Evolutionary conservation across 1,140 invertebrate species (phyloP), one percentile per base, ranked within the genome.

Genomic region (Probaryconus sp.): DNA sequence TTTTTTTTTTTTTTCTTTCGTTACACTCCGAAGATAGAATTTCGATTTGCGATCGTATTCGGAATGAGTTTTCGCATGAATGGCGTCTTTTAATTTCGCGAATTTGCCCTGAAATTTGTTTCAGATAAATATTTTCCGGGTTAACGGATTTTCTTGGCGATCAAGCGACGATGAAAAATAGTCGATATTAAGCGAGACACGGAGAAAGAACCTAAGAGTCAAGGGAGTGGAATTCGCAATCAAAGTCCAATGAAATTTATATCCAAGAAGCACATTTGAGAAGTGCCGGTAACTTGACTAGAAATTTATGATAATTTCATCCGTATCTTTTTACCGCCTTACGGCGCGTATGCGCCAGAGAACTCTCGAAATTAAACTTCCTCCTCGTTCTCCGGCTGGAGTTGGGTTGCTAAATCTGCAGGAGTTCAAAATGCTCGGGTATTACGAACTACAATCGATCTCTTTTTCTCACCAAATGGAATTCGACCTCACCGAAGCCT

Each of bases 181-280:
- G 50, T 63, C 43, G 58, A 71, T 71, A 64, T 64, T 72, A 64
- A 30, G 9, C 26, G 45, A 35, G 68, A 64, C 68, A 51, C 24
- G 68, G 50, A 50, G 48, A 70, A 68, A 55, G 30, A 35, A 50
- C 28, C 18, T 28, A 2, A 37, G 42, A 53, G 45, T 33, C 37
- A 26, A 45, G 43, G 47, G 60, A 60, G 40, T 61, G 61, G 70
- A 67, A 76, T 74, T 73, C 53, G 73, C 76, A 79, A 81, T 78
- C 78, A 78, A 79, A 79, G 76, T 79, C 76, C 73, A 76, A 81
- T 79, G 76, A 81, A 81, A 81, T 81, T 81, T 79, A 81, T 81
- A 78, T 71, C 79, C 51, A 68, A 61, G 55, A 48, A 70, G 51
- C 53, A 67, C 75, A 69, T 65, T 75, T 67, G 63, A 71, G 63